Conservation (phyloP, 2,888 invertebrate genomes). For the Apoda limacodes region DNA sequence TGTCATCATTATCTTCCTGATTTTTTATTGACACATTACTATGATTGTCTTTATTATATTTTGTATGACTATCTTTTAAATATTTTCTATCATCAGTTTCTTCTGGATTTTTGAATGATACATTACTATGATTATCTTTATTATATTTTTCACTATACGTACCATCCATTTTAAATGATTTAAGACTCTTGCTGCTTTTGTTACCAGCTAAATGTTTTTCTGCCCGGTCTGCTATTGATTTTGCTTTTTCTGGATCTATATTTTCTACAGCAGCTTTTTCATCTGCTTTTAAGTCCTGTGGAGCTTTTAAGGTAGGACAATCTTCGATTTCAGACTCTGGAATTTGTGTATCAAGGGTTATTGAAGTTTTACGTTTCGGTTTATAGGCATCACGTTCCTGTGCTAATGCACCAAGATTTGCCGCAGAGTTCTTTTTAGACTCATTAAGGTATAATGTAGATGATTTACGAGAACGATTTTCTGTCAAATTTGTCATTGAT, state of each 20-base stretch:
- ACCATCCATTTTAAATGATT: constrained; percentile 54
- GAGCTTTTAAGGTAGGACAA: constrained; percentile 60
- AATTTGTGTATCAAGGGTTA: constrained; percentile 45
- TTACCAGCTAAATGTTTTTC: constrained; percentile 44
- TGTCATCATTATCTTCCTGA: constrained; percentile 51
- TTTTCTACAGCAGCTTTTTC: constrained; percentile 54
- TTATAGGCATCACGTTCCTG: constrained; percentile 46
- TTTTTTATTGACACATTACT: constrained; percentile 50
- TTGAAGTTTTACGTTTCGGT: constrained; percentile 52
- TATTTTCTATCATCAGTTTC: constrained; percentile 55
- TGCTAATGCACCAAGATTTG: constrained; percentile 41
- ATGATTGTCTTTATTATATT: constrained; percentile 50
- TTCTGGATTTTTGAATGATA: constrained; percentile 47
- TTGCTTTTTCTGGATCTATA: constrained; percentile 48
- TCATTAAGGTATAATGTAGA: constrained; percentile 58
- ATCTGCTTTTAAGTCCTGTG: constrained; percentile 64
- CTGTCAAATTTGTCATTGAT: constrained; percentile 56
- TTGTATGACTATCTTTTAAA: constrained; percentile 56
- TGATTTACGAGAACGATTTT: constrained; percentile 55
- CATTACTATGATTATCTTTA: constrained; percentile 51
- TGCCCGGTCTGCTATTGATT: constrained; percentile 47
- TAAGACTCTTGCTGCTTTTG: constrained; percentile 43
- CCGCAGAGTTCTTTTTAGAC: constrained; percentile 59
- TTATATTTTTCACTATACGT: constrained; percentile 51
- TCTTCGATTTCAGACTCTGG: constrained; percentile 65